phyloP scores from a whole-genome alignment of 2,797 vertebrate genomes.

The Enteromius radiatus region DNA sequence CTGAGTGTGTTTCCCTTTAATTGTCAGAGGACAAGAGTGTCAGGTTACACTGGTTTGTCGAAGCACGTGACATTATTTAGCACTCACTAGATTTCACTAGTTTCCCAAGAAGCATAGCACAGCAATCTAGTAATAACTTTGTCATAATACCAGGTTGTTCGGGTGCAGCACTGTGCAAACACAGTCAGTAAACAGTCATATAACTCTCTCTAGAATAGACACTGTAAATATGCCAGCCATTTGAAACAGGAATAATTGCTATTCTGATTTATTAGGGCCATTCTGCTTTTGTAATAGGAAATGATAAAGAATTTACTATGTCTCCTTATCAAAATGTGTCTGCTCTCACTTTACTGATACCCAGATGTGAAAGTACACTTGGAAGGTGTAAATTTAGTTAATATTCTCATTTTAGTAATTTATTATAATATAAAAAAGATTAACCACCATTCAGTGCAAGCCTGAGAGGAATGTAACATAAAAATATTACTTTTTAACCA shows the following conservation, averaged over 20 bases:
- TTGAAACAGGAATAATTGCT: neutral
- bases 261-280: neutral
- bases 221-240: neutral
- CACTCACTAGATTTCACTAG: neutral
- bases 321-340: neutral
- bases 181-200: neutral
- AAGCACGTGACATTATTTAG: conserved; percentile 3
- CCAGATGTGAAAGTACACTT: neutral
- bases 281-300: neutral
- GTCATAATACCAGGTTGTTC: neutral
- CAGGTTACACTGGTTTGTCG: conserved; percentile 49
- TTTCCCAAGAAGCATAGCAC: neutral
- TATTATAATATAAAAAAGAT: neutral
- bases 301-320: neutral
- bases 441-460: neutral
- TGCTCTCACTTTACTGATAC: neutral
- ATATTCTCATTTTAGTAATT: neutral
- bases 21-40: conserved; percentile 34
- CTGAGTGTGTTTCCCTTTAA: conserved; percentile 13
- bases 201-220: neutral
- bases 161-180: neutral
- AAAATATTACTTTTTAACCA: neutral
- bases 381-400: neutral
- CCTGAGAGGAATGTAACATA: neutral
- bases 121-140: neutral